A percentile compares a stretch with the other conserved stretches of the same genome.
These are phyloP conservation scores for Agelas oroides DNA, from an alignment of 37 sponge, comb jelly and placozoan species.

Conservation along the genomic window DNA sequence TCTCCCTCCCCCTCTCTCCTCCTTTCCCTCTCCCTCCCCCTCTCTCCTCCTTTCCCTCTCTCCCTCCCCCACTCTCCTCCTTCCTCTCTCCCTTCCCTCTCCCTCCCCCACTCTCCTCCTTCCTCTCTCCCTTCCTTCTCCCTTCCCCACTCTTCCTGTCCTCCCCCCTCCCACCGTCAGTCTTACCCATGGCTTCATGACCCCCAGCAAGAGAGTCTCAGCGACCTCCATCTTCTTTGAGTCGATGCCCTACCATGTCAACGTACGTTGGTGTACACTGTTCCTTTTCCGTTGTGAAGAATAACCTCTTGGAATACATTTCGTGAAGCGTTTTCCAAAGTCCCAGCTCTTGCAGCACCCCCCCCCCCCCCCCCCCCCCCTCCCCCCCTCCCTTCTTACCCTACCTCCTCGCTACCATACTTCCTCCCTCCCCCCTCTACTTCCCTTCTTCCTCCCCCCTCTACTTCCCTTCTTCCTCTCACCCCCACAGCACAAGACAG, in stretches of 20 bases:
- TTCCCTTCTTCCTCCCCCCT: too few relatives aligned
- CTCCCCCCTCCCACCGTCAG: conserved; percentile 20
- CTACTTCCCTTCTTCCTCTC: too few relatives aligned
- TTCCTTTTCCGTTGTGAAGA: too few relatives aligned
- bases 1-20: too few relatives aligned
- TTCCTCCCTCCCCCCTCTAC: too few relatives aligned
- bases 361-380: background rate
- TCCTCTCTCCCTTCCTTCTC: background rate
- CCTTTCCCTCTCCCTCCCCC: background rate
- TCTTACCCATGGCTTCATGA: conserved; percentile 98
- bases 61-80: background rate
- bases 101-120: background rate
- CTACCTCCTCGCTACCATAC: too few relatives aligned
- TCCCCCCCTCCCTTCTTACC: background rate
- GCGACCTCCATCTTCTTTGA: conserved; percentile 99
- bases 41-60: conserved; percentile 4
- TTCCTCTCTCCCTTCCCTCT: background rate
- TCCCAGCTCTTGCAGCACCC: too few relatives aligned
- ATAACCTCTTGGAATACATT: too few relatives aligned
- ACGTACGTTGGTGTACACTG: conserved; percentile 47
- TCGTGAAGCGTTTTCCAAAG: too few relatives aligned
- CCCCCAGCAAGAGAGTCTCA: conserved; percentile 88
- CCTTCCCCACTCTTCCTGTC: background rate
- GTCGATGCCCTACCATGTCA: conserved; percentile 93
- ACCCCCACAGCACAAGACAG: conserved; percentile 64